Evolutionary conservation across 2,113 vertebrate species (phyloP), one percentile per base, ranked within the genome.

Genomic region (Rhinopithecus roxellana): DNA sequence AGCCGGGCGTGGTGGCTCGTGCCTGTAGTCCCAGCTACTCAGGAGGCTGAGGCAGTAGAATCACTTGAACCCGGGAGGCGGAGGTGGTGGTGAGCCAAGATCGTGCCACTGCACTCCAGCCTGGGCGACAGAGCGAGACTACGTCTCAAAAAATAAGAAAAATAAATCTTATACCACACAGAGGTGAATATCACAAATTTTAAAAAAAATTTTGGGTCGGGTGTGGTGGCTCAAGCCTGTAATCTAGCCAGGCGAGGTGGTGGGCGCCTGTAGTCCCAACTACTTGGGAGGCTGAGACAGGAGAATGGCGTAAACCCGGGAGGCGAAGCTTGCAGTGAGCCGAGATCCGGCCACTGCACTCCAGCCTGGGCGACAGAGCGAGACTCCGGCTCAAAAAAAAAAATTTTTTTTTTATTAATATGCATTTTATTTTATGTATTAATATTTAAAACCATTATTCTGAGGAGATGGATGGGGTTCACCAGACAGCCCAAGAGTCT

Each of bases 381-480:
- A 43, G 43, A 43, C 43, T 43, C 43, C 1, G 43, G 1, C 43
- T 43, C 6, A 43, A 43, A 43, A 43, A 43, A 6, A 43, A 43
- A 43, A 43, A 43, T 6, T 1, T 43, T 43, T 43, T 43, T 91
- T 70, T 82, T 20, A 48, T 84, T 79, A n/a, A 8, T 84, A 0
- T 92, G 50, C 72, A 38, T 80, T 84, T 94, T 94, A 50, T 80
- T 89, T 94, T 94, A 43, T 80, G n/a, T 85, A 38, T 61, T 55
- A 30, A 64, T 30, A 64, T 64, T 64, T 64, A 85, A 74, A 88
- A 61, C 20, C 40, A 20, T 90, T 83, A 72, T 94, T 92, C 59
- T 92, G 69, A 61, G 59, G 78, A 50, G 40, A 57, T 48, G 13
- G 23, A 9, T 18, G 52, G 55, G 35, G 40, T 52, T 72, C 80